Base-by-base conservation (phyloP, 1,140 invertebrate genomes). In the Drosophila nikananu region DNA sequence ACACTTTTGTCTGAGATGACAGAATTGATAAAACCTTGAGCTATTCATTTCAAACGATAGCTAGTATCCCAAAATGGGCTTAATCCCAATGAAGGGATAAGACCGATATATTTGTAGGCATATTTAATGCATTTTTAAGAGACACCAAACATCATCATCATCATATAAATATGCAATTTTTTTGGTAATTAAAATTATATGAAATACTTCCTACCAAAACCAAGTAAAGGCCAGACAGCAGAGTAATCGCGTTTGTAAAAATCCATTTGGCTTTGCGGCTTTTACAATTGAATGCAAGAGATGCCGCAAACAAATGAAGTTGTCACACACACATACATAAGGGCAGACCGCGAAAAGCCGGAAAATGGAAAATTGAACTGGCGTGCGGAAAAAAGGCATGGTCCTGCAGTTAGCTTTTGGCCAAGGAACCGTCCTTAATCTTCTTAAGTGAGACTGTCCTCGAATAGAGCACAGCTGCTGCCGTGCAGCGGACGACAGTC, bases 381-480 rank as follows among this genome's bases (percentile, higher is more conserved):
- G 57, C 35, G 39, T 64, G 59, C 57, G 66, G n/a, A 46, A 19
- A 25, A 49, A 32, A 25, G 6, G 17, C 6, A 21, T 35, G 27
- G 21, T 42, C 54, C 37, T 60, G 54, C 54, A 42, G 54, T 21
- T 25, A 13, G 52, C 41, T 23, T 42, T 41, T 60, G 70, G 65
- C 63, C 80, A 77, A 86, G 78, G 70, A 75, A 78, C 72, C 72
- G 83, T 71, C 79, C 67, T 86, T 86, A 86, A 86, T 86, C 83
- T 86, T 86, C 83, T 86, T 86, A 86, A 86, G 83, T 86, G 83
- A 67, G 42, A 52, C 44, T 64, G 37, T 44, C 62, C 39, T 58
- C 37, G 62, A 70, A 73, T 68, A 39, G 65, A 57, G 46, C 77
- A 39, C 81, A 81, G 81, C 72, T 83, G 76, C 44, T 25, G 21